Percentiles rank a stretch among this genome's conserved stretches.
Evolutionary conservation across 2,113 vertebrate species (phyloP).

Genomic region (Tyto alba): DNA sequence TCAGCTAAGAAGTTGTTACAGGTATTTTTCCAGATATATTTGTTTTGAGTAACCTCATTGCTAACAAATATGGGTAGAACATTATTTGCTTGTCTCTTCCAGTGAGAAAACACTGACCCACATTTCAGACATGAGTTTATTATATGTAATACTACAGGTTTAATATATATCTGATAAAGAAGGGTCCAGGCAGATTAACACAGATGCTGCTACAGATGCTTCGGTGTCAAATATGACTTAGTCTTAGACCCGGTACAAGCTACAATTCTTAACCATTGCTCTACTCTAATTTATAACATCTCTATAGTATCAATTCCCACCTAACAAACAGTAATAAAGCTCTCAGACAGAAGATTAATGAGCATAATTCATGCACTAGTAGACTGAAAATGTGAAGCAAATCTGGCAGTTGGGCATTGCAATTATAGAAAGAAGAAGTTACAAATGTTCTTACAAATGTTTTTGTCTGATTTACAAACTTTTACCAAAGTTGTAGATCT

Average conservation of each 20-base stretch:
- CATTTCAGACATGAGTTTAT: neutral
- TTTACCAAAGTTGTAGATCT: neutral
- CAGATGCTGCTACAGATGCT: neutral
- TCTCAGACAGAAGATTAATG: constrained; percentile 39
- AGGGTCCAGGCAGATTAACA: neutral
- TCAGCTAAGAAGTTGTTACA: neutral
- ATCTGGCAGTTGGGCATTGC: neutral
- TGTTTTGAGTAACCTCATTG: neutral
- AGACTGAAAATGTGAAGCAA: constrained; percentile 30
- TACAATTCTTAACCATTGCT: constrained; percentile 8
- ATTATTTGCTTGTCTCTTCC: neutral
- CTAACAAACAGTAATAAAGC: constrained; percentile 21
- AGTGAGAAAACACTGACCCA: neutral
- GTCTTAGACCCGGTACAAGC: neutral
- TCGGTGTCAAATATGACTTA: neutral
- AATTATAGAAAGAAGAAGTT: neutral
- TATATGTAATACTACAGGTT: neutral
- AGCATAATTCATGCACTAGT: constrained; percentile 15
- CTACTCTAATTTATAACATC: constrained; percentile 28
- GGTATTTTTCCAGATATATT: neutral
- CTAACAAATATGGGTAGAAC: accelerated
- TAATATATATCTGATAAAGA: neutral
- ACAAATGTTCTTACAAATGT: neutral
- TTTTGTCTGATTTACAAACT: neutral
- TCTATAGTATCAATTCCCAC: neutral